A percentile compares a stretch with the other conserved stretches of the same genome.
Evolutionary conservation across 2,888 invertebrate species (phyloP).

Genomic region (Apotomis betuletana): DNA sequence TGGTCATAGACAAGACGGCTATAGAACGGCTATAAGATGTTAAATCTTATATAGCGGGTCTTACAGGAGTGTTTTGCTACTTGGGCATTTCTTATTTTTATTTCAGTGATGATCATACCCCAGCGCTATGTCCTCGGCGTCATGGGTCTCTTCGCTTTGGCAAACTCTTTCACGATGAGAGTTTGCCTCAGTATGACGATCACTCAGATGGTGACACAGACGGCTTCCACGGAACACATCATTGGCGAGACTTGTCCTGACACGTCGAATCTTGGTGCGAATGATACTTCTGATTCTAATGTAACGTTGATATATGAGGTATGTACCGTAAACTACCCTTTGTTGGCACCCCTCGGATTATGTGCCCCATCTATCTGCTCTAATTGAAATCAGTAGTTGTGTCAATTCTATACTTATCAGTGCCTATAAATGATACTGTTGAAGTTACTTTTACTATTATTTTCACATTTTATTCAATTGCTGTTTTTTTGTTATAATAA

Average conservation of each 20-base stretch:
- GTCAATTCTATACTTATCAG: no score
- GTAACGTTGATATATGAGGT: slow-evolving; percentile 50
- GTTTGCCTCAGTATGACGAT: slow-evolving; percentile 88
- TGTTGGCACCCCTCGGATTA: no score
- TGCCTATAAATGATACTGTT: no score
- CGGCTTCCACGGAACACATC: slow-evolving; percentile 62
- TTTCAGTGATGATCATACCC: slow-evolving; percentile 84
- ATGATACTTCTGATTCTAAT: slow-evolving; percentile 47
- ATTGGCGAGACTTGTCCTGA: slow-evolving; percentile 81
- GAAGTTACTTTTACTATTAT: no score
- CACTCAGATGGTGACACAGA: slow-evolving; percentile 85
- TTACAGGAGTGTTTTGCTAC: no score
- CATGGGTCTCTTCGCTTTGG: slow-evolving; percentile 87
- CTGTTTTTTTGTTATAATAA: no score
- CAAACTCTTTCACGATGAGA: slow-evolving; percentile 89
- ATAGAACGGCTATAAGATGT: no score
- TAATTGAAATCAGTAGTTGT: no score
- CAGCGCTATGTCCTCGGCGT: slow-evolving; percentile 87
- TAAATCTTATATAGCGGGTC: no score
- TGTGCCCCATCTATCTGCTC: no score
- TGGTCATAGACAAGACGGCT: no score
- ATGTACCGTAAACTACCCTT: slow-evolving; percentile 22
- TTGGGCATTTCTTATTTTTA: slow-evolving; percentile 9
- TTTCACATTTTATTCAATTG: no score
- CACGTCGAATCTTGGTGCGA: slow-evolving; percentile 44